Conservation (phyloP, 1,140 invertebrate species). For the Heliconius congener region DNA sequence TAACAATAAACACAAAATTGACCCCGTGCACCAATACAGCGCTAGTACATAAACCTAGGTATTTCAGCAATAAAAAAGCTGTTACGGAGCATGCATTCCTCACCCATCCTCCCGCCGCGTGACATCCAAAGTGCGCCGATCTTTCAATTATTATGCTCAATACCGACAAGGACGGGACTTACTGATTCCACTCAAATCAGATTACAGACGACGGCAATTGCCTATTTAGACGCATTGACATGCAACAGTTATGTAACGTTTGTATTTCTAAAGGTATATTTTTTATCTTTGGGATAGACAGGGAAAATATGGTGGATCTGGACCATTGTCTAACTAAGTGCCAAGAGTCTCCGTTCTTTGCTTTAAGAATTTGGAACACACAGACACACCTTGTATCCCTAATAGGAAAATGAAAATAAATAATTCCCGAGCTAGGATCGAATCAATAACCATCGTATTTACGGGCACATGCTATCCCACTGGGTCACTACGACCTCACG, state of each 20-base stretch:
- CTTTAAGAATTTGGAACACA: too few relatives aligned
- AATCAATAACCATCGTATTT: background rate
- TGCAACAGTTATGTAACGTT: constrained; percentile 6
- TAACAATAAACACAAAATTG: background rate
- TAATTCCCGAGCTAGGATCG: background rate
- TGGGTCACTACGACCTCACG: background rate
- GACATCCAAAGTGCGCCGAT: constrained; percentile 67
- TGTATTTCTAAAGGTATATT: background rate
- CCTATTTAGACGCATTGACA: constrained; percentile 34
- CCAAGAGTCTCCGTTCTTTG: too few relatives aligned
- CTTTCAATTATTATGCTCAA: constrained; percentile 71
- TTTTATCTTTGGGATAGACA: too few relatives aligned
- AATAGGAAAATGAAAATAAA: background rate
- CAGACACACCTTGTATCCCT: too few relatives aligned
- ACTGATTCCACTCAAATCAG: constrained; percentile 56
- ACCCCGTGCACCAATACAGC: constrained; percentile 6
- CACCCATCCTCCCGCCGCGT: constrained; percentile 54
- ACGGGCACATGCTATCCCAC: background rate
- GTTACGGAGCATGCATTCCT: constrained; percentile 49
- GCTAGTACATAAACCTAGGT: constrained; percentile 2
- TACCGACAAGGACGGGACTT: constrained; percentile 62
- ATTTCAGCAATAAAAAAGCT: constrained; percentile 33
- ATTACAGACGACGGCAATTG: constrained; percentile 52
- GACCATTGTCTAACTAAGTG: too few relatives aligned
- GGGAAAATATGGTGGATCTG: too few relatives aligned